Evolutionary conservation across 2,113 vertebrate genomes (phyloP), one percentile per base, ranked within the genome.

Genomic region (Mandrillus leucophaeus): DNA sequence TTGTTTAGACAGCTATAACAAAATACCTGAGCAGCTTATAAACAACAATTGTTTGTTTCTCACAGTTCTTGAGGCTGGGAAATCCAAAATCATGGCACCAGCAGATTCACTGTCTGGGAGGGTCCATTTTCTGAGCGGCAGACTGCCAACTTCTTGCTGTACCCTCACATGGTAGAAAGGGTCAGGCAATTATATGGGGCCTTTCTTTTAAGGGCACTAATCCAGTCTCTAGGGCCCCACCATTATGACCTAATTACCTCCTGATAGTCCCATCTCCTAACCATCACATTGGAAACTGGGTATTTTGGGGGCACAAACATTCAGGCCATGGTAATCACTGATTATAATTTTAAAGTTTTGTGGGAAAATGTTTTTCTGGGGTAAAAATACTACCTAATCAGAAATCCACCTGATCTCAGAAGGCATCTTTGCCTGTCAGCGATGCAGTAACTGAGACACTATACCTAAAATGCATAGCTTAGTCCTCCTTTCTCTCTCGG

Each of bases 381-480:
- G 2, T 32, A 6, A 16, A 40, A 48, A 18, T 48, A 27, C 4
- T 38, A 9, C 12, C 12, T 66, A 64, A 90, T 59, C 16, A 78
- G 38, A 92, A 80, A 61, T 7, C 22, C 1, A 0, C 35, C 11
- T 9, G 8, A 52, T 64, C 50, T 66, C 35, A 52, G 57, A 73
- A 83, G 55, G 88, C 70, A 38, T 18, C 43, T 61, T 1, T 50
- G 80, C 3, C 2, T 0, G 27, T 11, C 22, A 17, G 35, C 50
- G n/a, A 14, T 12, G 14, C 13, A 1, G 70, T 3, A 8, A 0
- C 2, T 16, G 83, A 48, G 38, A 43, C 1, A 57, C 8, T 40
- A 5, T 1, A 13, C 45, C 6, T 40, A 2, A 18, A n/a, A 57
- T 1, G 3, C 1, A 48, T 0, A 23, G 4, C 35, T 66, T 25